Conservation (phyloP, 2,797 vertebrate genomes). For the Furcifer pardalis region DNA sequence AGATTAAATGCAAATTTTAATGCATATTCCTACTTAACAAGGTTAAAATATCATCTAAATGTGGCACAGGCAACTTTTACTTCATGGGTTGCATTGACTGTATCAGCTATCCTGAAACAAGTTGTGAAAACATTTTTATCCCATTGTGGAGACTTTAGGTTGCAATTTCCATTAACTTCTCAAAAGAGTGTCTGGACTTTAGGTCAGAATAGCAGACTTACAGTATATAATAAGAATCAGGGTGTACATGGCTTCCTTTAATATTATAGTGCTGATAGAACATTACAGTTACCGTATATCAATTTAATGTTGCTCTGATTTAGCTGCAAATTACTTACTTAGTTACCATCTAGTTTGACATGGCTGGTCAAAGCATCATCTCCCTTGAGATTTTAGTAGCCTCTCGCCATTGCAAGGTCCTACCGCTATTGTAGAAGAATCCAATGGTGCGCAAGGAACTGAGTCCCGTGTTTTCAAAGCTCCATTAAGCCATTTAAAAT, state of each 20-base stretch:
- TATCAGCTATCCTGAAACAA: background rate
- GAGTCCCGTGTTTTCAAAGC: too few species aligned
- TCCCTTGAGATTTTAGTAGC: too few species aligned
- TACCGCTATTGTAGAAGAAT: too few species aligned
- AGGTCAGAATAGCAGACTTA: background rate
- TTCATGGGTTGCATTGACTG: background rate
- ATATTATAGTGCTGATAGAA: background rate
- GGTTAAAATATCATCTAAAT: too few species aligned
- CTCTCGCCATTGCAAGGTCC: too few species aligned
- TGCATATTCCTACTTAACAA: too few species aligned
- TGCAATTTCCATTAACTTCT: background rate
- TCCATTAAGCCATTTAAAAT: too few species aligned
- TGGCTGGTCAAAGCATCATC: too few species aligned
- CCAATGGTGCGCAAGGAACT: too few species aligned
- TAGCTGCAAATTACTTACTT: too few species aligned
- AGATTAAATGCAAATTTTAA: background rate
- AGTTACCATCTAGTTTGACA: too few species aligned
- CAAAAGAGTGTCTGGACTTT: background rate
- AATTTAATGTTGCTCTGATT: conserved; percentile 3
- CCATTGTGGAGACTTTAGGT: background rate
- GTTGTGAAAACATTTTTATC: background rate
- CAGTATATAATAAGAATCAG: background rate
- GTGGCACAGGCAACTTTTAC: background rate
- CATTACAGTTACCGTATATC: background rate
- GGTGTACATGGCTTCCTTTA: background rate